A percentile compares a stretch with the other conserved stretches of the same genome.
These are phyloP conservation scores for Aporophyla nigra DNA, from an alignment of 2,888 invertebrate species.

Conservation along the genomic window DNA sequence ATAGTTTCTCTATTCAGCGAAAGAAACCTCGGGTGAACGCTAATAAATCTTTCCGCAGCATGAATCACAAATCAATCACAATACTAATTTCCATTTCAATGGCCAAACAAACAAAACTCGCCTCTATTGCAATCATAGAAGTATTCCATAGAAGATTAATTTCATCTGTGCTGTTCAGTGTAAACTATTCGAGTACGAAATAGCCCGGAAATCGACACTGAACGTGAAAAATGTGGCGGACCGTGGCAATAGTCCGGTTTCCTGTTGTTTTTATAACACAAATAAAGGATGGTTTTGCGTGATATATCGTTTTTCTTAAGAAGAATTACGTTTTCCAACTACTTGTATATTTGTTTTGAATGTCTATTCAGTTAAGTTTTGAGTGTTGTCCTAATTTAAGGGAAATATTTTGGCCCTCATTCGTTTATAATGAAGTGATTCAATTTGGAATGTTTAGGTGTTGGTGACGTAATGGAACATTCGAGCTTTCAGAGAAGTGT, in stretches of 20 bases:
- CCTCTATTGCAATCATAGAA: background rate
- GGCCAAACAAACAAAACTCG: background rate
- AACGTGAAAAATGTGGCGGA: constrained; percentile 59
- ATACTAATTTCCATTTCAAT: constrained; percentile 20
- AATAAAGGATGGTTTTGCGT: constrained; percentile 8
- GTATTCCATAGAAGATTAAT: constrained; percentile 41
- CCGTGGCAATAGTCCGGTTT: constrained; percentile 34
- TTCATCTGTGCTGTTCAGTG: constrained; percentile 45
- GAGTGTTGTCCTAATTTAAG: background rate
- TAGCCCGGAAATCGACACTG: constrained; percentile 62
- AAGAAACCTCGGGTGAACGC: background rate
- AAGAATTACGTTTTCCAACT: background rate
- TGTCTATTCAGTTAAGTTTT: background rate
- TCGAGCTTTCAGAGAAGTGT: background rate
- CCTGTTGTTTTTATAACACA: constrained; percentile 57
- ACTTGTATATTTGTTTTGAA: background rate
- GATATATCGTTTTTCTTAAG: constrained; percentile 1
- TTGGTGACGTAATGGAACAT: background rate
- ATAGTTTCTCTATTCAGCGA: background rate
- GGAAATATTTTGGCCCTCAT: background rate
- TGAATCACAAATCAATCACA: constrained; percentile 12
- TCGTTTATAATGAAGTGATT: background rate
- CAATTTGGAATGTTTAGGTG: background rate
- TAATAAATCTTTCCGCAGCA: background rate
- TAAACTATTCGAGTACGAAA: constrained; percentile 57